Evolutionary conservation across 2,113 vertebrate species (phyloP).

Genomic region (Synchiropus splendidus): DNA sequence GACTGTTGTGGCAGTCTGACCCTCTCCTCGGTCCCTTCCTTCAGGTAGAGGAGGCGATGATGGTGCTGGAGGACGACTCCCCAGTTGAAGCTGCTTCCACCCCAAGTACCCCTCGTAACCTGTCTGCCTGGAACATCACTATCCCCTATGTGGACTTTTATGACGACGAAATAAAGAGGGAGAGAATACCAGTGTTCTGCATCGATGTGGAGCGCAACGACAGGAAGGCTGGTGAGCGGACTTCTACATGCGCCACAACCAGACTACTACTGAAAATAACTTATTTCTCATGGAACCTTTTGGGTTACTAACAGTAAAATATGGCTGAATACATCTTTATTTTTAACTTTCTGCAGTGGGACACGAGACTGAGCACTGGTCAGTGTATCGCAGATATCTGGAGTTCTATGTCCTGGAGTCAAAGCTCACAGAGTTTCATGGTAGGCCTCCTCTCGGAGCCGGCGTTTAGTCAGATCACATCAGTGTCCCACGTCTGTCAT

Average conservation of each 20-base stretch:
- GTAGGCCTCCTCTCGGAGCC: conserved; percentile 67
- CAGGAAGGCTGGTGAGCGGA: conserved; percentile 76
- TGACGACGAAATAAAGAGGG: conserved; percentile 84
- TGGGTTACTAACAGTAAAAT: too few species aligned
- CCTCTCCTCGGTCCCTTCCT: conserved; percentile 4
- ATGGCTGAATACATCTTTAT: too few species aligned
- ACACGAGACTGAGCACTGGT: conserved; percentile 90
- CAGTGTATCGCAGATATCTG: conserved; percentile 89
- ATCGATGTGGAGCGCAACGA: conserved; percentile 96
- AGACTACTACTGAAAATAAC: too few species aligned
- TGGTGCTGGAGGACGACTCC: conserved; percentile 94
- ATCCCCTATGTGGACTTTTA: conserved; percentile 94
- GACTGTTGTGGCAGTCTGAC: background rate
- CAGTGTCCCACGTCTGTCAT: background rate
- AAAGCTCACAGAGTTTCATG: conserved; percentile 95
- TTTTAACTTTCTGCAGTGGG: conserved; percentile 70
- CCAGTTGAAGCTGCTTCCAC: conserved; percentile 83
- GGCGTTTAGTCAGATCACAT: too few species aligned
- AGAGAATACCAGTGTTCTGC: conserved; percentile 91
- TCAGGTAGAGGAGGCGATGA: conserved; percentile 90
- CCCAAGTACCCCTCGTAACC: conserved; percentile 88
- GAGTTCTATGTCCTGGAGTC: conserved; percentile 97
- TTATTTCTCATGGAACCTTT: too few species aligned
- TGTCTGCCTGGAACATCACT: conserved; percentile 89
- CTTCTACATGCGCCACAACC: too few species aligned